Evolutionary conservation across 2,888 invertebrate species (phyloP), one percentile per base, ranked within the genome.

Genomic region (Electrophaes corylata): DNA sequence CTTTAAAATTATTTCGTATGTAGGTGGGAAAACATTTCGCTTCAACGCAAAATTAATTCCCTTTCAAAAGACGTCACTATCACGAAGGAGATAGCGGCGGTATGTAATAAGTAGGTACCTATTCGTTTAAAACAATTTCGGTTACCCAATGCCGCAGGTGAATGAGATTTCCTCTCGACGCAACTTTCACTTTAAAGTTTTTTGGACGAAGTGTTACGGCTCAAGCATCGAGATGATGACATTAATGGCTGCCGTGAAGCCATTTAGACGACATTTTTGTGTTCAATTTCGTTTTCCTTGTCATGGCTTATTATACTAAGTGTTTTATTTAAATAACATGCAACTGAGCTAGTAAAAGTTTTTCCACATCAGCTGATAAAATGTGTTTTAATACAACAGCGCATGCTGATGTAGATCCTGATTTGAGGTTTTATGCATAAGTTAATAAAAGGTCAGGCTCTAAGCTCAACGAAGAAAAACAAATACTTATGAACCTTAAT

Each of bases 171-270:
- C 83, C 80, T 83, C 86, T 84, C 83, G 78, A 76, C 77, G 70
- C 79, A 81, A 91, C 91, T 91, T 91, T 91, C 91, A 91, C 91
- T 91, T 87, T 76, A 81, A 82, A 77, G 69, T 81, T 86, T 78
- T 86, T 90, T 89, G 60, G 64, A 54, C 57, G 55, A 64, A 64
- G 62, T 64, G 60, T 67, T 65, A 67, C 67, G 61, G 59, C 66
- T 54, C 47, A 54, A 49, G 57, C 55, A 56, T 62, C 64, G 60
- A 64, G 64, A 60, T 67, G 71, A 73, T 71, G 66, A 70, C 67
- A 69, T 68, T 68, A 67, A 73, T 69, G 62, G 58, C 56, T 41
- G 57, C 58, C 51, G 54, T 41, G 54, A 57, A 62, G 53, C 40
- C 23, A 54, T 57, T 63, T 54, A 20, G 55, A 41, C 53, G 31